Evolutionary conservation across 2,888 invertebrate species (phyloP).

Genomic region (Protodeltote pygarga): DNA sequence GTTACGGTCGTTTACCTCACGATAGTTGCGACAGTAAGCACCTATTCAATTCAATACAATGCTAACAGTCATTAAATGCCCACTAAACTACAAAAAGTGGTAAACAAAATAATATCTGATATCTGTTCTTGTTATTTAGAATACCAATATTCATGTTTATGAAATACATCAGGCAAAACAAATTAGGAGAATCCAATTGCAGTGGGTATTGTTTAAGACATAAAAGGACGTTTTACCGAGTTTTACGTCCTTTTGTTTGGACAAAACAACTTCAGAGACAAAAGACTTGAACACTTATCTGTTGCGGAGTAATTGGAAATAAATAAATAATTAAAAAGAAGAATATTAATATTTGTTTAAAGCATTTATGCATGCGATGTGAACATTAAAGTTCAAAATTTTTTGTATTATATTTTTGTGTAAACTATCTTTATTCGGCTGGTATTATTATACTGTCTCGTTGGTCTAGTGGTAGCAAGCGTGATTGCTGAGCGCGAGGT

Average conservation of each 20-base stretch:
- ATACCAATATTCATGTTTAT: conserved; percentile 25
- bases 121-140: conserved; percentile 6
- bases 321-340: no score
- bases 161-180: conserved; percentile 30
- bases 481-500: no score
- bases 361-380: no score
- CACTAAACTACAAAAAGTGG: conserved; percentile 14
- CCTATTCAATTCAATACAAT: conserved; percentile 28
- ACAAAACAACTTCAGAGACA: conserved; percentile 29
- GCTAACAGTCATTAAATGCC: conserved; percentile 12
- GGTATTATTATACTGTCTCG: no score
- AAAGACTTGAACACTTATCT: conserved; percentile 11
- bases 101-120: conserved; percentile 32
- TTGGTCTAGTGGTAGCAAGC: no score
- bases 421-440: no score
- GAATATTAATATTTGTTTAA: no score
- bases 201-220: conserved; percentile 23
- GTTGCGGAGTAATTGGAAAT: conserved; percentile 13
- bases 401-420: no score
- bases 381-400: no score
- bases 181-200: conserved; percentile 28
- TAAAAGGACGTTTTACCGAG: conserved; percentile 22
- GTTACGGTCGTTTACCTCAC: conserved; percentile 24
- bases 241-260: conserved; percentile 7
- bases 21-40: conserved; percentile 19